These are phyloP conservation scores for Apostichopus parvimensis DNA, from an alignment of 35 echinoderm and acorn worm genomes.

Conservation along the genomic window DNA sequence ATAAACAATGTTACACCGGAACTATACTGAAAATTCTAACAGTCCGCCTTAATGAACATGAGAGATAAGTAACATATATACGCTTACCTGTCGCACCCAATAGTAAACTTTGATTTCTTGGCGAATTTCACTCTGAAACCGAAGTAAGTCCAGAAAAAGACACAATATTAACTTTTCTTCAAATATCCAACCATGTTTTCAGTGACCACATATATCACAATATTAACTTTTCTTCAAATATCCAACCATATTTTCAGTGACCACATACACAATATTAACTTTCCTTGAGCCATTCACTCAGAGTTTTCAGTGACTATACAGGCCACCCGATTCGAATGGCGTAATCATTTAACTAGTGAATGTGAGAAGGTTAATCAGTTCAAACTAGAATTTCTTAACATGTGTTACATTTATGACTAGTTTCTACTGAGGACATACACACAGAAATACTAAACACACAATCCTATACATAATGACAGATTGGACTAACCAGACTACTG, in stretches of 20 bases:
- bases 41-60: background rate
- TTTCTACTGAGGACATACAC: too few species aligned
- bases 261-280: background rate
- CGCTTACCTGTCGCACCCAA: background rate
- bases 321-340: too few species aligned
- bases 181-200: background rate
- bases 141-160: background rate
- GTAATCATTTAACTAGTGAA: too few species aligned
- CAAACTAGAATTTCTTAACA: too few species aligned
- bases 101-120: constrained; percentile 24
- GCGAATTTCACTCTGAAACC: background rate
- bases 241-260: background rate
- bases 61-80: background rate
- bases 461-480: too few species aligned
- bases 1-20: too few species aligned
- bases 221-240: background rate
- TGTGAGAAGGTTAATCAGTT: too few species aligned
- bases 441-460: too few species aligned
- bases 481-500: too few species aligned
- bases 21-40: background rate
- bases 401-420: too few species aligned
- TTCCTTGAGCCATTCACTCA: background rate
- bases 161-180: background rate
- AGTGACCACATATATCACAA: background rate
- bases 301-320: background rate